Conservation (phyloP, 2,888 invertebrate genomes). For the Carpatolechia fugitivella region DNA sequence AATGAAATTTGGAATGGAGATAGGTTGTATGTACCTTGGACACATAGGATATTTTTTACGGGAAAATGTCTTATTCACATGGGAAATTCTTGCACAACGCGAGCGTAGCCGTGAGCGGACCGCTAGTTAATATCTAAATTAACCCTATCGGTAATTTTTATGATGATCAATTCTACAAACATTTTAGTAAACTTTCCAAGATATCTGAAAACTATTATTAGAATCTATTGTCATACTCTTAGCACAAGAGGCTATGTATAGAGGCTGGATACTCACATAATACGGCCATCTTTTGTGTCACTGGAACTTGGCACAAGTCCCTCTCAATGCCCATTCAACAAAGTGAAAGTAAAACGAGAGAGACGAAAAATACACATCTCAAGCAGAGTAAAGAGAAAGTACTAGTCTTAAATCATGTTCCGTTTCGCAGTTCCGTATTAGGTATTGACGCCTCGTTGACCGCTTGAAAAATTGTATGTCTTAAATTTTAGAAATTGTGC, state of each 20-base stretch:
- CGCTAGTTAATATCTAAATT: too few relatives aligned
- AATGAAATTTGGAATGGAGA: too few relatives aligned
- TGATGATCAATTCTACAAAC: too few relatives aligned
- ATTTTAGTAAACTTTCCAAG: too few relatives aligned
- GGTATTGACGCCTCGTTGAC: conserved; percentile 12
- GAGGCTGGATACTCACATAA: conserved; percentile 2
- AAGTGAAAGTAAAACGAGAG: conserved; percentile 31
- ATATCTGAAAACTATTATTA: too few relatives aligned
- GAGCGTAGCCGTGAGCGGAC: too few relatives aligned
- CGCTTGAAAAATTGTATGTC: not conserved
- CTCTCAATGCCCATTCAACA: conserved; percentile 26
- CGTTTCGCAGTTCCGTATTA: conserved; percentile 44
- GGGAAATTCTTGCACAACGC: too few relatives aligned
- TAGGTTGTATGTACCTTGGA: too few relatives aligned
- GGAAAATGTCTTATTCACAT: too few relatives aligned
- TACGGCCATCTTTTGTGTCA: conserved; percentile 14
- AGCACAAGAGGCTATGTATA: not conserved
- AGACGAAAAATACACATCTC: conserved; percentile 25
- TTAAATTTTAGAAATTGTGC: not conserved
- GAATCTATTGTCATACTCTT: not conserved
- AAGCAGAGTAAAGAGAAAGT: conserved; percentile 32
- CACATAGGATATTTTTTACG: too few relatives aligned
- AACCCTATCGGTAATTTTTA: too few relatives aligned
- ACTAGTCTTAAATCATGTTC: conserved; percentile 41
- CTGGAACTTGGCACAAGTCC: conserved; percentile 14